Conservation (phyloP, 1,140 invertebrate species). For the Drosophila grimshawi region DNA sequence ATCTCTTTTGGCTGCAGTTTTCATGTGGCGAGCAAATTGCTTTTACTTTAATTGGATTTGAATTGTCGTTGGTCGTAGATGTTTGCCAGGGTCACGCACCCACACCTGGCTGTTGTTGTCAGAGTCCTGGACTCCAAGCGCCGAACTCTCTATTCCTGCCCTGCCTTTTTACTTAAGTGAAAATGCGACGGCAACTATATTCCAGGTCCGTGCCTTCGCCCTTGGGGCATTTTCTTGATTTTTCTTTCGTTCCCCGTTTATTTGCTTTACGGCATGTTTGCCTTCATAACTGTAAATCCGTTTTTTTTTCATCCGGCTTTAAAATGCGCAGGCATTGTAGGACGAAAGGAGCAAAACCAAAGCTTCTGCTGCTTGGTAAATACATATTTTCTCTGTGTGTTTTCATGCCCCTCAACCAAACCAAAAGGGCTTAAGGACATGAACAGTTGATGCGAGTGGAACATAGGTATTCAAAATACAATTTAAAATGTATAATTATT, state of each 20-base stretch:
- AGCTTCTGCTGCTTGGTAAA: slow-evolving; percentile 15
- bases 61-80: slow-evolving; percentile 42
- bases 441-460: not conserved
- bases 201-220: not conserved
- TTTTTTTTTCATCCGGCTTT: slow-evolving; percentile 64
- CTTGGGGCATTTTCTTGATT: slow-evolving; percentile 19
- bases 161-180: not conserved
- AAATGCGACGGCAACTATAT: slow-evolving; percentile 31
- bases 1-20: slow-evolving; percentile 48
- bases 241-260: slow-evolving; percentile 48
- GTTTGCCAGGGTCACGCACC: slow-evolving; percentile 37
- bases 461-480: not conserved
- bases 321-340: slow-evolving; percentile 27
- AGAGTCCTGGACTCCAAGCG: not conserved
- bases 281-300: slow-evolving; percentile 79
- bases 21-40: slow-evolving; percentile 59
- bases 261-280: slow-evolving; percentile 78
- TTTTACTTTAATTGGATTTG: slow-evolving; percentile 77
- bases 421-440: not conserved
- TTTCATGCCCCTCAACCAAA: slow-evolving; percentile 2
- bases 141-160: too few relatives aligned
- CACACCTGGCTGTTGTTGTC: slow-evolving; percentile 13
- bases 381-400: slow-evolving; percentile 37
- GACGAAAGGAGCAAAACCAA: not conserved
- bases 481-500: not conserved